These are phyloP conservation scores for Sylvia atricapilla DNA, from an alignment of 2,113 vertebrate genomes.

Conservation along the genomic window DNA sequence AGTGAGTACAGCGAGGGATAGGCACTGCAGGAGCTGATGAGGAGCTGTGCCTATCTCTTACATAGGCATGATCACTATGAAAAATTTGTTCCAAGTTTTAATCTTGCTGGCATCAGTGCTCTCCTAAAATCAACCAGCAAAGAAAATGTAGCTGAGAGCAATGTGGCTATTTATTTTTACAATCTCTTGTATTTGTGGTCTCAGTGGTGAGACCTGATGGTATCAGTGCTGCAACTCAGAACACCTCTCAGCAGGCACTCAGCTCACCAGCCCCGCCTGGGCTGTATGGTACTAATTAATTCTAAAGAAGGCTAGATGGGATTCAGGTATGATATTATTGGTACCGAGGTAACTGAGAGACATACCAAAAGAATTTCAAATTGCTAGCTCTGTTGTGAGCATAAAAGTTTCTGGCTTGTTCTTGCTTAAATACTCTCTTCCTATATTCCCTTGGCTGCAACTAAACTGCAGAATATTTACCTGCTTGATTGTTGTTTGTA, in stretches of 20 bases:
- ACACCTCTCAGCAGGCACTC: neutral
- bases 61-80: neutral
- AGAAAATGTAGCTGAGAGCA: neutral
- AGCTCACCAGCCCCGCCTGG: fast-evolving
- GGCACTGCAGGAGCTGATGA: neutral
- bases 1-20: neutral
- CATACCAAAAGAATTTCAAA: neutral
- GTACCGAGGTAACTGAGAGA: neutral
- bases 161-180: neutral
- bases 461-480: conserved; percentile 44
- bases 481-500: conserved; percentile 54
- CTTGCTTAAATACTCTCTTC: conserved; percentile 9
- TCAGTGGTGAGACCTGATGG: neutral
- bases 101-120: neutral
- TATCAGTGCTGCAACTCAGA: neutral
- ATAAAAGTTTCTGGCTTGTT: neutral
- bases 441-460: neutral
- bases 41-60: neutral
- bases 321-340: neutral
- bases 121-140: neutral
- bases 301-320: neutral
- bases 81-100: neutral
- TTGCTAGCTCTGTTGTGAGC: neutral
- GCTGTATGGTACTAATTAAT: neutral
- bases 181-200: neutral